Evolutionary conservation across 2,113 vertebrate genomes (phyloP), one percentile per base, ranked within the genome.

Genomic region (Phaetusa simplex): DNA sequence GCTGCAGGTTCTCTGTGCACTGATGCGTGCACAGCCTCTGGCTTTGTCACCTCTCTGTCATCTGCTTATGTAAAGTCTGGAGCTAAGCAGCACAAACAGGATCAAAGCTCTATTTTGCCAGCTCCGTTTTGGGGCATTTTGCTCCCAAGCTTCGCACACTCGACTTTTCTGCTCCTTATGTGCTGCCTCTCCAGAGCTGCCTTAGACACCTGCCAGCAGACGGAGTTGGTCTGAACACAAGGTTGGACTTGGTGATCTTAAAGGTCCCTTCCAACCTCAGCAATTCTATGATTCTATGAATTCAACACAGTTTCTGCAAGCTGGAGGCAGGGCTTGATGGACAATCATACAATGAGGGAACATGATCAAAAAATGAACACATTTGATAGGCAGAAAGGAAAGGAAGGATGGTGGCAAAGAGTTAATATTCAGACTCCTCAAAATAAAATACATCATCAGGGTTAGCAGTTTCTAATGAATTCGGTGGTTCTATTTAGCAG

Each of bases 381-480:
- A 55, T 69, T 72, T 72, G 49, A 62, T 42, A 66, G 24, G 20
- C 5, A 73, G 36, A 84, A 86, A 66, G 47, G 47, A 86, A 92
- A 84, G 30, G 29, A 84, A 78, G 17, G 59, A 23, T n/a, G 71
- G 38, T 85, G 65, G 40, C 30, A 90, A 86, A 82, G 71, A 73
- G 89, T 96, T 97, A 93, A 85, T 7, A 2, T 71, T 83, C 56
- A 73, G 50, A 40, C 38, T 80, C 64, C 71, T 92, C 82, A 73
- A 82, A 90, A 77, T 86, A 88, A 73, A 77, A 77, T 47, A 50
- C 12, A 45, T 73, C 81, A 77, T 21, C 3, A 3, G 42, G 65
- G 81, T 87, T 91, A 95, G 86, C 91, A 82, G 62, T 38, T 95
- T 34, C 90, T 82, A 91, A 88, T 78, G 61, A 94, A 78, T 89